Percentiles rank a stretch among this genome's conserved stretches.
These are phyloP conservation scores for Drosophila niveifrons DNA, from an alignment of 2,888 invertebrate genomes.

Conservation along the genomic window DNA sequence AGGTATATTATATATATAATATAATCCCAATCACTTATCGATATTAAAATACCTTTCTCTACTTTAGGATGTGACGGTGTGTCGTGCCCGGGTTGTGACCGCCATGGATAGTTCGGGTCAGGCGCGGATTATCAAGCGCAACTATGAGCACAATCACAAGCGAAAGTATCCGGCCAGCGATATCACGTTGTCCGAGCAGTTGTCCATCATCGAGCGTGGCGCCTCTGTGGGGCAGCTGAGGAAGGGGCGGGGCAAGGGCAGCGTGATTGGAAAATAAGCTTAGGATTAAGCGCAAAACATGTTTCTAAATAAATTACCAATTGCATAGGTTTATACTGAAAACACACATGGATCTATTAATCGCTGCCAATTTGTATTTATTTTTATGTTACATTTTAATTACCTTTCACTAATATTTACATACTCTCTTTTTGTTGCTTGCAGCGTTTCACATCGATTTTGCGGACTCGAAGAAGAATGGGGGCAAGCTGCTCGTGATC, in stretches of 20 bases:
- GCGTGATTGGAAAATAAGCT: slow-evolving; percentile 28
- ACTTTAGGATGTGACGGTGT: slow-evolving; percentile 82
- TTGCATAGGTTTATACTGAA: slow-evolving; percentile 24
- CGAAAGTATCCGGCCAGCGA: slow-evolving; percentile 65
- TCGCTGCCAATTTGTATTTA: not conserved
- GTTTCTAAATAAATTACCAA: slow-evolving; percentile 51
- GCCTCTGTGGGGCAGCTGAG: slow-evolving; percentile 3
- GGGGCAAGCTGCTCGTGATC: slow-evolving; percentile 85
- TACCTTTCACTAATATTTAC: slow-evolving; percentile 21
- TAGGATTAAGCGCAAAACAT: slow-evolving; percentile 41
- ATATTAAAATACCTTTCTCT: not conserved
- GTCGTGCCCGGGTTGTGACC: slow-evolving; percentile 83
- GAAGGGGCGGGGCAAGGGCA: slow-evolving; percentile 35
- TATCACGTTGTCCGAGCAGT: slow-evolving; percentile 41
- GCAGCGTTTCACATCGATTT: slow-evolving; percentile 85
- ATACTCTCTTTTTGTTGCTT: slow-evolving; percentile 34
- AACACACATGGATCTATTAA: not conserved
- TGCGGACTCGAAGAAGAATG: slow-evolving; percentile 85
- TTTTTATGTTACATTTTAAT: not conserved
- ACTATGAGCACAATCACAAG: slow-evolving; percentile 82
- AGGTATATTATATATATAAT: slow-evolving; percentile 71
- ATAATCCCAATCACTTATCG: not conserved
- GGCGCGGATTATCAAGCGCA: slow-evolving; percentile 81
- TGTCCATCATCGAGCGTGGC: slow-evolving; percentile 42
- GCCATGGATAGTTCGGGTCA: slow-evolving; percentile 73